Evolutionary conservation across 2,113 vertebrate genomes (phyloP), one percentile per base, ranked within the genome.

Genomic region (Prionailurus viverrinus): DNA sequence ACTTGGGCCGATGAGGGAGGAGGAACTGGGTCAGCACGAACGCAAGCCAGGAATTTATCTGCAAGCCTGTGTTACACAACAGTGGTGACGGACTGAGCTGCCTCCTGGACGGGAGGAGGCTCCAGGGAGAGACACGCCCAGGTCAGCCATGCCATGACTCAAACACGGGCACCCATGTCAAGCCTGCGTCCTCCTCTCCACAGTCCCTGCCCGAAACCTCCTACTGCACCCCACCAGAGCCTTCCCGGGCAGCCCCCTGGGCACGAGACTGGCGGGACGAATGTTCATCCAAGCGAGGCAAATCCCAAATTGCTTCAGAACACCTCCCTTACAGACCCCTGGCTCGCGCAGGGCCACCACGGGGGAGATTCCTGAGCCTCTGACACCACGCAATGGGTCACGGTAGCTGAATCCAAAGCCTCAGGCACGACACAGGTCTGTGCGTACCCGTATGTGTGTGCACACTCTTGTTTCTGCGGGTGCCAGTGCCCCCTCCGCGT

Each of bases 371-470:
- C 58, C 89, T 14, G 21, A 83, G 41, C 29, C 0, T 1, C 18
- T 27, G 21, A 10, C n/a, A 18, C 69, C 36, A 73, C 18, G 31
- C 41, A 45, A 4, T 68, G 39, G 83, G n/a, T 71, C 39, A 3
- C 14, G 19, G 12, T 2, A 27, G 27, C 14, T 63, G n/a, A 29
- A n/a, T 29, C n/a, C 10, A 89, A 66, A 79, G 53, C 71, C 45
- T 68, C 4, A 61, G 89, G 73, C 8, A 2, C 27, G 55, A 53
- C 76, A 2, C 16, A 1, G 0, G 25, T 48, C 76, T 9, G 10
- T 1, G 33, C 7, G 33, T 1, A 16, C 27, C 5, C 9, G 7
- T 10, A 4, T 0, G 1, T 3, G 36, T 0, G 0, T 0, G 6
- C n/a, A 12, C 13, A 61, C 29, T 51, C 63, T 14, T 25, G 29